phyloP scores from a whole-genome alignment of 2,113 vertebrate genomes.

The Bostrychus sinensis region DNA sequence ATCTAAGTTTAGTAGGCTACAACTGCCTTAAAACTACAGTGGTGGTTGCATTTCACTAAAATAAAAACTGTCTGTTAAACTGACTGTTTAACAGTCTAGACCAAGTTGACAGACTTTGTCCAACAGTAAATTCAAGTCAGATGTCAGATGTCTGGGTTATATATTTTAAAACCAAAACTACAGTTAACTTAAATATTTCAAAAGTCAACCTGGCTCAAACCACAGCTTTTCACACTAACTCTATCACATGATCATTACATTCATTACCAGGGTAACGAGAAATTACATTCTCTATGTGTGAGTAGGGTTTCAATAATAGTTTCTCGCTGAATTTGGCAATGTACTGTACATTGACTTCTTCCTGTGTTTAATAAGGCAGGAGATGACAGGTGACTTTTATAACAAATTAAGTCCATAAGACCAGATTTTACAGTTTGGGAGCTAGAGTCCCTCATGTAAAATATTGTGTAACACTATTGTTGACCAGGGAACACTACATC shows the following conservation, averaged over 20 bases:
- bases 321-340: neutral
- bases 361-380: neutral
- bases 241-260: neutral
- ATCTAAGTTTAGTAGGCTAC: conserved; percentile 6
- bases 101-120: neutral
- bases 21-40: neutral
- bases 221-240: neutral
- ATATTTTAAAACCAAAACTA: neutral
- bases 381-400: conserved; percentile 8
- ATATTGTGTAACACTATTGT: conserved; percentile 7
- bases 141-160: too few relatives aligned
- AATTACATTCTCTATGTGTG: neutral
- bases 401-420: neutral
- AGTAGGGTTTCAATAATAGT: neutral
- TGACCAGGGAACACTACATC: conserved; percentile 19
- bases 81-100: too few relatives aligned
- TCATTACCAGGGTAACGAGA: neutral
- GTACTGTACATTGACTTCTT: neutral
- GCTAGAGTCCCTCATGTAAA: neutral
- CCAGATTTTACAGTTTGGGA: neutral
- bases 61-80: too few relatives aligned
- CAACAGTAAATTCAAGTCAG: conserved; percentile 1
- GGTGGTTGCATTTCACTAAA: neutral
- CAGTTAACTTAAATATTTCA: neutral
- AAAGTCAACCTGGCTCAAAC: neutral